A percentile compares a stretch with the other conserved stretches of the same genome.
Conservation (phyloP, 2,797 vertebrate species). For the Myripristis murdjan region DNA sequence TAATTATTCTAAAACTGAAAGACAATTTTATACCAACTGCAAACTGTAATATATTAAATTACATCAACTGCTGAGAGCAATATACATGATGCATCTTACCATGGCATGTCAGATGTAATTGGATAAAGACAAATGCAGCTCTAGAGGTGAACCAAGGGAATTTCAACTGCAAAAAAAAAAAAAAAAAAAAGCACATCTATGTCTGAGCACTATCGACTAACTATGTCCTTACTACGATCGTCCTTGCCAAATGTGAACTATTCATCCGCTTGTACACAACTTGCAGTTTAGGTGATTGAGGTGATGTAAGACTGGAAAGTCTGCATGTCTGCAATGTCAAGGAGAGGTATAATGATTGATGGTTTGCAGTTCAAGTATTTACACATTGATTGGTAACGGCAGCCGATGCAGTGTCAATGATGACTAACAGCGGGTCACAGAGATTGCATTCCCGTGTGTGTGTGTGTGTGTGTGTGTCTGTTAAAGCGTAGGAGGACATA, state of each 20-base stretch:
- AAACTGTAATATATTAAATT: neutral
- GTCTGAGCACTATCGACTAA: neutral
- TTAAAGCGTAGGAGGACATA: constrained; percentile 50
- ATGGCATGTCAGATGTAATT: neutral
- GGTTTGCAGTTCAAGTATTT: constrained; percentile 17
- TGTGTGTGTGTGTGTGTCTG: constrained; percentile 29
- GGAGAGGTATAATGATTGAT: constrained; percentile 9
- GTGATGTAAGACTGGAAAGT: neutral
- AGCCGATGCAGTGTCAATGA: constrained; percentile 40
- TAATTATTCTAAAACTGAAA: neutral
- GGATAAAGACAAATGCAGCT: neutral
- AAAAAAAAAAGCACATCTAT: no score
- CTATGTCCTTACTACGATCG: neutral
- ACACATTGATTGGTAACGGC: constrained; percentile 27
- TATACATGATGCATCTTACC: neutral
- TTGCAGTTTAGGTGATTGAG: no score
- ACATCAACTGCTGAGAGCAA: no score
- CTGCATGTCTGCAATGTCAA: neutral
- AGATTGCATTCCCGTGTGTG: constrained; percentile 25
- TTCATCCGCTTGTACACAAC: neutral
- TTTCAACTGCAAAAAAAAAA: neutral
- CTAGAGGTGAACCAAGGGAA: neutral
- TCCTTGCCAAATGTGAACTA: neutral
- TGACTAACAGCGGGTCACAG: constrained; percentile 58
- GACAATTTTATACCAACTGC: no score